Base-by-base conservation (phyloP, 1,140 invertebrate species). In the Pachyrhynchus sulphureomaculatus region DNA sequence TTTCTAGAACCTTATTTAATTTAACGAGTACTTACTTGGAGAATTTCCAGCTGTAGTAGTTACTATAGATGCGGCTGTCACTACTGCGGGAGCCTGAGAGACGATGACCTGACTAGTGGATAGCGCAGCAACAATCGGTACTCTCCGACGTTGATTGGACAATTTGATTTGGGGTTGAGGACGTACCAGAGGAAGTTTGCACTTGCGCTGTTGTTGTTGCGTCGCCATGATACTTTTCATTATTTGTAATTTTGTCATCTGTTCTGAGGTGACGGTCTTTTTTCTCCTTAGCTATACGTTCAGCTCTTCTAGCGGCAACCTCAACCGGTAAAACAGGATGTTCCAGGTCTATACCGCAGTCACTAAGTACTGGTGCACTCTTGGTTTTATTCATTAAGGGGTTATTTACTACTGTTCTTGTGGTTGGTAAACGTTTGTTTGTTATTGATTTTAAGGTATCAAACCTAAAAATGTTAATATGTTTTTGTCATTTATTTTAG, bases 261-360 rank as follows among this genome's bases (percentile, higher is more conserved):
- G 81, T 49, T 80, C 75, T 4, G 74, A 48, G 12, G 72, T 70
- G 36, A 69, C 49, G 12, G 58, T 55, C 59, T 76, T 74, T n/a
- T 68, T 95, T 95, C 66, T 94, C 92, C 67, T 88, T 84, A 0
- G 86, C 86, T 53, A 95, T 87, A 57, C 92, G 80, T 68, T 96
- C 94, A 2, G 90, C 91, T 66, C 93, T 81, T 47, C 87, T 86
- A 5, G 85, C 81, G 2, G 94, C 94, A 26, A 97, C 89, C 66
- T 93, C 88, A 66, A 89, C 84, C 0, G 94, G 94, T 54, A 85
- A 83, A 15, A 93, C 77, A 0, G 94, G 94, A 62, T 82, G 83
- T 65, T 98, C 95, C 69, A 95, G 92, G 69, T 86, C 86, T 42
- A 98, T 90, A 4, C 89, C 89, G 73, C 85, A 88, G 42, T 96